Conservation (phyloP, 2,888 invertebrate genomes). For the Drosophila cognata region DNA sequence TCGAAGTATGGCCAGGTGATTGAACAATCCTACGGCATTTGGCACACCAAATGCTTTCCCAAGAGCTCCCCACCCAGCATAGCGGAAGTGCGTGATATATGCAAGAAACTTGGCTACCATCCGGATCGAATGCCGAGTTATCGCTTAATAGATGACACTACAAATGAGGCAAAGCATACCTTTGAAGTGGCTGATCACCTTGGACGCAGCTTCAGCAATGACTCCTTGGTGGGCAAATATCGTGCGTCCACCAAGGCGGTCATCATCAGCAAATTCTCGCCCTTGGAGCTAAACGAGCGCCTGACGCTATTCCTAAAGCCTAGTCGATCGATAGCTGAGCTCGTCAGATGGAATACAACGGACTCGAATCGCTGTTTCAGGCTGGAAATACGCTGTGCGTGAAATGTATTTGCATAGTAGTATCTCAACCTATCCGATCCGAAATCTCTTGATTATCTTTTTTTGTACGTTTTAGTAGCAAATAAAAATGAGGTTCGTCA, state of each 20-base stretch:
- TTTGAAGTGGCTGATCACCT: constrained; percentile 69
- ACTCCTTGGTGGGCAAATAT: constrained; percentile 72
- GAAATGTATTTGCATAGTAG: constrained; percentile 10
- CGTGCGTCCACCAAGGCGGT: constrained; percentile 81
- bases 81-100: constrained; percentile 87
- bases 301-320: constrained; percentile 83
- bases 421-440: background rate
- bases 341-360: constrained; percentile 82
- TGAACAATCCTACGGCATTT: constrained; percentile 88
- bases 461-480: constrained; percentile 75
- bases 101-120: constrained; percentile 87
- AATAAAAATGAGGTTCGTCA: constrained; percentile 54
- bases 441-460: constrained; percentile 33
- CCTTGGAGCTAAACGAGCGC: constrained; percentile 80
- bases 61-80: constrained; percentile 85
- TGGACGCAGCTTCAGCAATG: constrained; percentile 70
- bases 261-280: constrained; percentile 83
- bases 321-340: constrained; percentile 83
- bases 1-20: constrained; percentile 89
- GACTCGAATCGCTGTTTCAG: constrained; percentile 83
- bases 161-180: constrained; percentile 71
- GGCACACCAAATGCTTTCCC: constrained; percentile 90
- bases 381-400: constrained; percentile 83
- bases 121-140: constrained; percentile 84
- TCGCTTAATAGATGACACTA: constrained; percentile 80